Evolutionary conservation across 2,888 invertebrate species (phyloP), one percentile per base, ranked within the genome.

Genomic region (Acanthacorydalis orientalis): DNA sequence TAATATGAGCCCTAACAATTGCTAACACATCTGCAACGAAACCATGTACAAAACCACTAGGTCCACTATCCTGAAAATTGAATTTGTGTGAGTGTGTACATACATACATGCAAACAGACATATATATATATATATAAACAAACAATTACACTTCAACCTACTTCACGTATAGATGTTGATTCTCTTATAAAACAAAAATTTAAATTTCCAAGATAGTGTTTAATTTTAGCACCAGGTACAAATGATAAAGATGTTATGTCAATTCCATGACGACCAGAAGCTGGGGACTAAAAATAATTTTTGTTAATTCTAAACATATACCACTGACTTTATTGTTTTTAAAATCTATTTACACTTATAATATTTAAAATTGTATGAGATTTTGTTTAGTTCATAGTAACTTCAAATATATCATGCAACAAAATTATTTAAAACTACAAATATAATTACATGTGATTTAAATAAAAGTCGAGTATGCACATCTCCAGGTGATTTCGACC

Each of bases 121-220:
- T 6, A 23, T 23, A 23, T 23, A 6, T 23, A 23, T 23, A 23
- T 16, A 14, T n/a, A 14, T 40, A 31, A 15, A 15, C 2, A 31
- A 9, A 15, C 37, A 16, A n/a, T 31, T 39, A 15, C 7, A 34
- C 31, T 10, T 41, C 14, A 46, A 46, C 16, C 7, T 61, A 75
- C 75, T 64, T 96, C 95, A 52, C 92, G 68, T 50, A 95, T 83
- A 10, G 89, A 86, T 1, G 90, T 92, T 51, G 88, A 91, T 67
- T 97, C 96, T 23, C 96, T 71, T 52, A 97, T 95, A 61, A 96
- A 92, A 68, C 95, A 88, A 64, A 95, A 88, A 60, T 95, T 86
- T 52, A 92, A 68, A 62, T 91, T 86, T 52, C 96, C 93, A 57
- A 95, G 70, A 60, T 92, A 86, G 53, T 83, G 76, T 54, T 84